Evolutionary conservation across 2,797 vertebrate genomes (phyloP).

Genomic region (Lagodon rhomboides): DNA sequence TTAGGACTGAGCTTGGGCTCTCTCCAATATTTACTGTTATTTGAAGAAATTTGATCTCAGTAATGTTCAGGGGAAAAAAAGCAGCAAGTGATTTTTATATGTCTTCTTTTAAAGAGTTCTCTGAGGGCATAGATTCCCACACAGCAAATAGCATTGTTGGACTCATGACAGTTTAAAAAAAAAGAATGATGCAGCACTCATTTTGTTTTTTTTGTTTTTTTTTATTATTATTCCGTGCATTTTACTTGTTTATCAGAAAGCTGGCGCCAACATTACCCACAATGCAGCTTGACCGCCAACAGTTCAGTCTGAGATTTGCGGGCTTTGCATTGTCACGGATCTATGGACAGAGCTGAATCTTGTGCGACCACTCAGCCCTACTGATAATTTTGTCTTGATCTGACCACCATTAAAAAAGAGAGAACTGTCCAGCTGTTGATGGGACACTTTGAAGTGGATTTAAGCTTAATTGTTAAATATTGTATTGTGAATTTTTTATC

Average conservation of each 20-base stretch:
- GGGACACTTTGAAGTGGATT: too few species aligned
- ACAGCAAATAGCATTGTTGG: conserved; percentile 20
- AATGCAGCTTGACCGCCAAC: background rate
- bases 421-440: too few species aligned
- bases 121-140: conserved; percentile 6
- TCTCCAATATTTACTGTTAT: conserved; percentile 37
- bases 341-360: background rate
- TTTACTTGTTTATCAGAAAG: background rate
- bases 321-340: background rate
- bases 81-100: background rate
- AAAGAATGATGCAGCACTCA: too few species aligned
- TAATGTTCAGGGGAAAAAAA: conserved; percentile 14
- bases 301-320: background rate
- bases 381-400: background rate
- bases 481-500: too few species aligned
- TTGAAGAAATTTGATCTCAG: conserved; percentile 44
- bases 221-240: background rate
- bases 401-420: background rate
- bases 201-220: too few species aligned
- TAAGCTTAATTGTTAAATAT: too few species aligned
- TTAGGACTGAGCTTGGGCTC: conserved; percentile 3
- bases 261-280: background rate
- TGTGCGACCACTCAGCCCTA: background rate
- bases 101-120: conserved; percentile 11
- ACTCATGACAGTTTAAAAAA: background rate